Conservation (phyloP, 2,797 vertebrate species). For the Spheniscus humboldti region DNA sequence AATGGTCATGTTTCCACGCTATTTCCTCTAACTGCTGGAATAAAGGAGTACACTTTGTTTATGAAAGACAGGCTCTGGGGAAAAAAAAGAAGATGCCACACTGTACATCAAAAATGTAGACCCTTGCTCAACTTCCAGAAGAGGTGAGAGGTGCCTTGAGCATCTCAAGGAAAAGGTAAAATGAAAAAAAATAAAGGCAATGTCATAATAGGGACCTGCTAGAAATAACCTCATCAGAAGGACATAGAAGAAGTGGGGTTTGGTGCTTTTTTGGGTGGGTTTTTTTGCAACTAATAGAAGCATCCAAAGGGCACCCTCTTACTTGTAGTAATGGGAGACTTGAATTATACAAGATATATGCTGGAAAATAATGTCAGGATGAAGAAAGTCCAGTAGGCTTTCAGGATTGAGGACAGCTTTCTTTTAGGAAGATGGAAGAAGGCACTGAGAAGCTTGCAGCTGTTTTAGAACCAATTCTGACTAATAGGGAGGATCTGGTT, state of each 20-base stretch:
- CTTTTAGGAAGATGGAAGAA: not conserved
- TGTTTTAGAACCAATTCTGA: constrained; percentile 1
- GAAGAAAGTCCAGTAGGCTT: not conserved
- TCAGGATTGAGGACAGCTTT: not conserved
- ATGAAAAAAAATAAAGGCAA: not conserved
- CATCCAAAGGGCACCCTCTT: not conserved
- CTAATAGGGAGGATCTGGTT: not conserved
- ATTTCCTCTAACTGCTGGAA: not conserved
- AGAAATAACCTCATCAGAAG: not conserved
- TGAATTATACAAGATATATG: not conserved
- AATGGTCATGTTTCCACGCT: not conserved
- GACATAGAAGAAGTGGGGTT: not conserved
- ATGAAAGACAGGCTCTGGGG: not conserved
- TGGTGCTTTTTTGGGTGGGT: not conserved
- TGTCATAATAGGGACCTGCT: not conserved
- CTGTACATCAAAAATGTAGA: not conserved
- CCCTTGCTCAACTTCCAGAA: not conserved
- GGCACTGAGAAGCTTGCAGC: not conserved
- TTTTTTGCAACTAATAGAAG: not conserved
- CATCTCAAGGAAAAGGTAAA: not conserved
- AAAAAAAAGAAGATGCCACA: not conserved
- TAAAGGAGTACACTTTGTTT: not conserved
- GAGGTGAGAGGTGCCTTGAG: not conserved
- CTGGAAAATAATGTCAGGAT: not conserved
- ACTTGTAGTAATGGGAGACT: not conserved